Evolutionary conservation across 2,797 vertebrate genomes (phyloP).

Genomic region (Clarias platycephalus): DNA sequence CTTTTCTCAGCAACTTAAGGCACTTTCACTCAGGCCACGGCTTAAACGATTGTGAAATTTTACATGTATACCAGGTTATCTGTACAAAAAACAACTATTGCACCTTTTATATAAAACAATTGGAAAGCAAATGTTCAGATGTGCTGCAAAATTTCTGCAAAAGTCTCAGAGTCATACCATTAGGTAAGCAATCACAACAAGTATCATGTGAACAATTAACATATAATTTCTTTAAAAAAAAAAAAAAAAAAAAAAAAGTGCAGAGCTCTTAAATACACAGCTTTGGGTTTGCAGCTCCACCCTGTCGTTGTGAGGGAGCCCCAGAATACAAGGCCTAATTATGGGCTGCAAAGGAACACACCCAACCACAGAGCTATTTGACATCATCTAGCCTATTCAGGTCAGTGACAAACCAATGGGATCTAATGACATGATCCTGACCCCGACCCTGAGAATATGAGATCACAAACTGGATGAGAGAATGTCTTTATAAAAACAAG

Average conservation of each 20-base stretch:
- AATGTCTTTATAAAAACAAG: constrained; percentile 1
- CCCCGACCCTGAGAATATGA: constrained; percentile 14
- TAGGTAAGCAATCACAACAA: constrained; percentile 50
- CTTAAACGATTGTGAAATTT: too few relatives aligned
- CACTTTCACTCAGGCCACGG: neutral
- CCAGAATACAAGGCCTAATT: constrained; percentile 46
- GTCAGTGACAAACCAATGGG: constrained; percentile 16
- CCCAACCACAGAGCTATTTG: constrained; percentile 30
- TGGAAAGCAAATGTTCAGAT: neutral
- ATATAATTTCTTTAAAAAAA: constrained; percentile 58
- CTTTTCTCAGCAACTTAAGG: neutral
- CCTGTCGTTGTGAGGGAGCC: constrained; percentile 45
- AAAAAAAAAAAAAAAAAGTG: neutral
- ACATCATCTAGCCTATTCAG: constrained; percentile 22
- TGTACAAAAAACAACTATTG: neutral
- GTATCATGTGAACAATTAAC: constrained; percentile 55
- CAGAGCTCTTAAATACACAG: constrained; percentile 55
- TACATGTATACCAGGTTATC: neutral
- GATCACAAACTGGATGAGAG: neutral
- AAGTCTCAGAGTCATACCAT: constrained; percentile 53
- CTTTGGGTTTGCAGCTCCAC: constrained; percentile 56
- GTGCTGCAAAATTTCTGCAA: neutral
- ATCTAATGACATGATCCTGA: constrained; percentile 13
- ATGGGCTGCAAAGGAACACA: constrained; percentile 53
- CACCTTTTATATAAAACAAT: neutral